These are phyloP conservation scores for Poecile montanus DNA, from an alignment of 2,797 vertebrate species.

Conservation along the genomic window DNA sequence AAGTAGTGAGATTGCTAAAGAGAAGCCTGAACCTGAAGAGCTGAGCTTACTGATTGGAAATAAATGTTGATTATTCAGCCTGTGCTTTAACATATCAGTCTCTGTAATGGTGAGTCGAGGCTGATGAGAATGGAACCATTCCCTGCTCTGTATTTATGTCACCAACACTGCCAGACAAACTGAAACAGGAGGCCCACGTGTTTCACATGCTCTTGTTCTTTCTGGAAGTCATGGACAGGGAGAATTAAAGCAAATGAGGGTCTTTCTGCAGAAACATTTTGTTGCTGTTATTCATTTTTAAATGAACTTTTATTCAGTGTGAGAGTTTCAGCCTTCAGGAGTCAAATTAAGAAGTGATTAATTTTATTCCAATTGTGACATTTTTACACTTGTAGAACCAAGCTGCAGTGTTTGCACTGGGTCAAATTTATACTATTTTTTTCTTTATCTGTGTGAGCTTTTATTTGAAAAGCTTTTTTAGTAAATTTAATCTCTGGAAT, in stretches of 20 bases:
- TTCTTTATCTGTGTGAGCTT: background rate
- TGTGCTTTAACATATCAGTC: background rate
- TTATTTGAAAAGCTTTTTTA: background rate
- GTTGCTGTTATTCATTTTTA: background rate
- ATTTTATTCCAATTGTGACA: background rate
- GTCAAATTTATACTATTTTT: background rate
- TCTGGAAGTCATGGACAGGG: background rate
- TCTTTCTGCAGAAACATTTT: background rate
- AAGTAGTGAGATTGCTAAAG: background rate
- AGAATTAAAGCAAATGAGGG: background rate
- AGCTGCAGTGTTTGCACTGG: background rate
- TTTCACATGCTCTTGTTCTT: background rate
- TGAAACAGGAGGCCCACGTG: accelerated
- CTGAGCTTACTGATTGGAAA: background rate
- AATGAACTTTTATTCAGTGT: background rate
- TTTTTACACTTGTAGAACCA: background rate
- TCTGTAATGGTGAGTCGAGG: background rate
- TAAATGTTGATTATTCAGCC: background rate
- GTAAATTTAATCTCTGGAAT: background rate
- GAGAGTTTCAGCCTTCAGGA: background rate
- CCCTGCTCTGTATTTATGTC: background rate
- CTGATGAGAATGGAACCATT: background rate
- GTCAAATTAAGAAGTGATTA: background rate
- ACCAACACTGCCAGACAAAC: background rate
- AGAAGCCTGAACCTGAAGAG: background rate